Conservation (phyloP, 2,113 vertebrate genomes). For the Eubucco bourcierii region DNA sequence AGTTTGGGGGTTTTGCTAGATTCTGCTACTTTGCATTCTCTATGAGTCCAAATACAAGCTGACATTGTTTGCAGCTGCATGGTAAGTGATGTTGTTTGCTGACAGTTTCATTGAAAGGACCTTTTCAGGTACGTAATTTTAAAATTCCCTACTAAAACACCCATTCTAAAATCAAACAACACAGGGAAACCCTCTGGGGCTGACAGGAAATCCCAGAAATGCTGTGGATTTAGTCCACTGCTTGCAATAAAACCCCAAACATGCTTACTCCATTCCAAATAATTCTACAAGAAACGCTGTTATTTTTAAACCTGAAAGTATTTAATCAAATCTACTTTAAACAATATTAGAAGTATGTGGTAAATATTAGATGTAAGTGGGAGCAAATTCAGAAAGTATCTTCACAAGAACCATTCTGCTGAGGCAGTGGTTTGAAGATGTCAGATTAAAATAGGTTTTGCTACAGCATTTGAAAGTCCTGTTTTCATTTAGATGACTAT, state of each 20-base stretch:
- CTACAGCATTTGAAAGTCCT: not conserved
- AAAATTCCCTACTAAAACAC: not conserved
- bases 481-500: constrained; percentile 13
- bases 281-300: not conserved
- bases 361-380: not conserved
- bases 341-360: not conserved
- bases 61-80: not conserved
- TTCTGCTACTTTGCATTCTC: not conserved
- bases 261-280: not conserved
- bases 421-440: not conserved
- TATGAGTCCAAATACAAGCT: not conserved
- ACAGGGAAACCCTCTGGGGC: not conserved
- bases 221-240: not conserved
- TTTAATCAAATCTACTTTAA: constrained; percentile 16
- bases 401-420: not conserved
- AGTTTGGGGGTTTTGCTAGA: not conserved
- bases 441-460: not conserved
- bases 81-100: not conserved
- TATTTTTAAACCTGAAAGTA: constrained; percentile 9
- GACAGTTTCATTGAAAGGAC: not conserved
- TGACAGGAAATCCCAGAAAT: not conserved
- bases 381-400: not conserved
- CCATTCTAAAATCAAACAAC: not conserved
- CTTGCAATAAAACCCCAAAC: not conserved
- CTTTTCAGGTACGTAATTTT: not conserved